A percentile compares a stretch with the other conserved stretches of the same genome.
phyloP scores from a whole-genome alignment of 2,888 invertebrate species.

The Yponomeuta cagnagella region DNA sequence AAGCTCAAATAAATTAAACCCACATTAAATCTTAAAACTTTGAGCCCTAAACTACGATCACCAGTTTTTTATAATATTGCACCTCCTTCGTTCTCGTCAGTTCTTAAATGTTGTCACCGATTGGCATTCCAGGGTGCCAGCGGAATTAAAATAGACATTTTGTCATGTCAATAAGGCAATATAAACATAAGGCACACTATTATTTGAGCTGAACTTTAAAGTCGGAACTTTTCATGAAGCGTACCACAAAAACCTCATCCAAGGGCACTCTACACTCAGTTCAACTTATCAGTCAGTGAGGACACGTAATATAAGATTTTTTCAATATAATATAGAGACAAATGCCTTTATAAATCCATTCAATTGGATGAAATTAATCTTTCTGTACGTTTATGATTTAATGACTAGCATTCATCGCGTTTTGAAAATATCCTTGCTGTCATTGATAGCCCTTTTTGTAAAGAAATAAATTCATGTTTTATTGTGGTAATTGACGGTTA shows the following conservation, averaged over 20 bases:
- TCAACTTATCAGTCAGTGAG: slow-evolving; percentile 7
- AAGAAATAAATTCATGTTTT: neutral
- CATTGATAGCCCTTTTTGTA: neutral
- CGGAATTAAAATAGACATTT: too few species aligned
- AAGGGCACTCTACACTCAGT: slow-evolving; percentile 2
- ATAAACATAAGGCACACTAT: too few species aligned
- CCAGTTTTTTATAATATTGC: too few species aligned
- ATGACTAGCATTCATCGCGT: slow-evolving; percentile 15
- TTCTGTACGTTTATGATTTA: slow-evolving; percentile 14
- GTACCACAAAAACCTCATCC: neutral
- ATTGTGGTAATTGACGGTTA: slow-evolving; percentile 2
- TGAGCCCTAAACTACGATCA: too few species aligned
- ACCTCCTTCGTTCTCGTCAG: too few species aligned
- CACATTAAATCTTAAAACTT: too few species aligned
- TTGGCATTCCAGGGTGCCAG: too few species aligned
- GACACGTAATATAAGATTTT: slow-evolving; percentile 8
- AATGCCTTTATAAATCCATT: slow-evolving; percentile 10
- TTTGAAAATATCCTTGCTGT: slow-evolving; percentile 5
- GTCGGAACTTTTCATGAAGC: too few species aligned
- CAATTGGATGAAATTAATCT: slow-evolving; percentile 14
- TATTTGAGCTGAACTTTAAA: too few species aligned
- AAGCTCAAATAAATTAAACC: too few species aligned
- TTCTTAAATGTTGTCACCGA: too few species aligned
- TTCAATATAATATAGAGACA: neutral
- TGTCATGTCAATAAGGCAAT: too few species aligned